Base-by-base conservation (phyloP, 2,888 invertebrate species). In the Apotomis betuletana region DNA sequence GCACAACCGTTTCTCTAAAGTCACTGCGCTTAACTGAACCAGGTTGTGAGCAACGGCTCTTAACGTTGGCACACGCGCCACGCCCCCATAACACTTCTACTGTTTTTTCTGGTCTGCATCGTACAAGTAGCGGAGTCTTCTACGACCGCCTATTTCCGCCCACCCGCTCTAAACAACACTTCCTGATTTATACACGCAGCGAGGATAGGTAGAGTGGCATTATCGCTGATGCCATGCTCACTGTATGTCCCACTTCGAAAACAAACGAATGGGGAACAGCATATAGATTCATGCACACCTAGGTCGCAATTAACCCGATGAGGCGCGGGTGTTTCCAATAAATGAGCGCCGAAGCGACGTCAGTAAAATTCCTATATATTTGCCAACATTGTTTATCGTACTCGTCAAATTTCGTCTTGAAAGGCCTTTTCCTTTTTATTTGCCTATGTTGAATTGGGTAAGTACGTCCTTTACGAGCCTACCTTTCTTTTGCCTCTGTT, bases 391-490 rank as follows among this genome's bases (percentile, higher is more conserved):
- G 52, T 52, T 49, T 62, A 62, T 67, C 68, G 46, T 59, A 36
- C 52, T 63, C 63, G 63, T 68, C 41, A 54, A 72, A 68, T 63
- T 70, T 62, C 4, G 44, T 51, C 36, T 38, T 68, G 67, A 71
- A 71, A 61, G 55, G 41, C 54, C 38, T 54, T 52, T 51, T 12
- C 57, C 67, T 63, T 63, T 61, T 67, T 72, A 72, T 68, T 72
- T 67, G 52, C 63, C 61, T 68, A 54, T 59, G 68, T 72, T 54
- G 71, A 67, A 67, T 62, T 67, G 57, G 44, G 68, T 63, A 68
- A 68, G 58, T 72, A 72, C 63, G 63, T 58, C 61, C 67, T 68
- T 72, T 63, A 72, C 63, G 58, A 59, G 38, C 59, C 58, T 58
- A 72, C 68, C 63, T 72, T 68, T 63, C 72, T 54, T 49, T 54